Evolutionary conservation across 2,888 invertebrate genomes (phyloP).

Genomic region (Lithodes maja): DNA sequence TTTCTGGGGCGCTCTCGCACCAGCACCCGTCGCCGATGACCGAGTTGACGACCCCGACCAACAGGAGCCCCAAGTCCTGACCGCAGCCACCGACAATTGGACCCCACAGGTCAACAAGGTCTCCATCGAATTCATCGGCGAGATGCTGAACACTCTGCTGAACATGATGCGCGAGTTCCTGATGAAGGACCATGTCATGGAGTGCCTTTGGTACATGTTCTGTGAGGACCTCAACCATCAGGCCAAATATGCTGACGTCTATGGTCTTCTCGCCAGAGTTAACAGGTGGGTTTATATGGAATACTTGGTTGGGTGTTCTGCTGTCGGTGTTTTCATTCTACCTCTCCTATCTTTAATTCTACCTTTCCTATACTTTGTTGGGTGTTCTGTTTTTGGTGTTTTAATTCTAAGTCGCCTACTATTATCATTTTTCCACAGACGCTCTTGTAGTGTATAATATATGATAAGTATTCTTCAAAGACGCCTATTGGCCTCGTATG

Average conservation of each 20-base stretch:
- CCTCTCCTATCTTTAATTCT: not conserved
- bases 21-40: not conserved
- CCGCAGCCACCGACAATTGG: conserved; percentile 60
- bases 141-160: conserved; percentile 68
- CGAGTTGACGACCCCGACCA: not conserved
- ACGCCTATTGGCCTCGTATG: too few species aligned
- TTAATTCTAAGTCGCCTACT: too few species aligned
- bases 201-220: conserved; percentile 71
- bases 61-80: conserved; percentile 9
- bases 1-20: conserved; percentile 29
- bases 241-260: conserved; percentile 65
- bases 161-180: conserved; percentile 69
- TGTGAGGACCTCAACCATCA: conserved; percentile 70
- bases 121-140: conserved; percentile 65
- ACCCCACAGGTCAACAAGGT: conserved; percentile 69
- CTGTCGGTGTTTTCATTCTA: not conserved
- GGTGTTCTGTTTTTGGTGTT: too few species aligned
- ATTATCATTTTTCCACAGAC: too few species aligned
- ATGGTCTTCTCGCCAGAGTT: conserved; percentile 66
- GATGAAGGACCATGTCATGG: conserved; percentile 70
- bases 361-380: too few species aligned
- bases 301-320: not conserved
- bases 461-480: too few species aligned
- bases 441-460: too few species aligned
- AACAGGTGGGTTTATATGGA: conserved; percentile 61